phyloP scores from a whole-genome alignment of 2,113 vertebrate genomes.

The Datnioides undecimradiatus region DNA sequence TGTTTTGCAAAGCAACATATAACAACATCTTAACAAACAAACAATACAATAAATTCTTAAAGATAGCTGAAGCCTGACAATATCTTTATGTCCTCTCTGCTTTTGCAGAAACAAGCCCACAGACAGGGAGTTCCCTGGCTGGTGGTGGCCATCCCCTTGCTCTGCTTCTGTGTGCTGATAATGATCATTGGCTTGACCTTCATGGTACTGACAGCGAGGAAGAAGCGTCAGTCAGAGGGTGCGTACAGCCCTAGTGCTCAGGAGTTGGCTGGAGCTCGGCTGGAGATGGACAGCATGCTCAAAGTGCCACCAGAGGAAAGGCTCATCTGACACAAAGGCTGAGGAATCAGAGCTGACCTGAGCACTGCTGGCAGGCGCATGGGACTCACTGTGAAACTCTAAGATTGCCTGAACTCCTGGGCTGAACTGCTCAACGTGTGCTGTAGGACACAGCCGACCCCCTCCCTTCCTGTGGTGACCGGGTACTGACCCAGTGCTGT shows the following conservation, averaged over 20 bases:
- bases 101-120: constrained; percentile 86
- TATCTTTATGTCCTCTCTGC: not conserved
- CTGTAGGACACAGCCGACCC: constrained; percentile 9
- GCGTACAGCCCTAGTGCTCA: constrained; percentile 95
- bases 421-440: not conserved
- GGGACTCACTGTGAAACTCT: constrained; percentile 3
- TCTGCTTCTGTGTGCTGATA: constrained; percentile 89
- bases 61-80: not conserved
- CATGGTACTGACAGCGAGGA: constrained; percentile 91
- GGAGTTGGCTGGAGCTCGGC: constrained; percentile 93
- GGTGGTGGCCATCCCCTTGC: constrained; percentile 89
- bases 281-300: constrained; percentile 98
- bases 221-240: constrained; percentile 94
- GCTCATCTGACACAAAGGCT: constrained; percentile 82
- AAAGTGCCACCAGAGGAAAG: constrained; percentile 96
- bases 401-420: not conserved
- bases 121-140: constrained; percentile 86
- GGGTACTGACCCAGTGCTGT: constrained; percentile 22
- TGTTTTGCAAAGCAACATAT: constrained; percentile 53
- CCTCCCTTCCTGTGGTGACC: constrained; percentile 32
- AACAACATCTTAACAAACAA: not conserved
- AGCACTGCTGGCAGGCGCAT: constrained; percentile 29
- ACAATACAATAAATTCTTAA: not conserved
- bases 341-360: not conserved
- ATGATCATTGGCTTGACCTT: constrained; percentile 87